These are phyloP conservation scores for Morphnarchus princeps DNA, from an alignment of 2,113 vertebrate species.

Conservation along the genomic window DNA sequence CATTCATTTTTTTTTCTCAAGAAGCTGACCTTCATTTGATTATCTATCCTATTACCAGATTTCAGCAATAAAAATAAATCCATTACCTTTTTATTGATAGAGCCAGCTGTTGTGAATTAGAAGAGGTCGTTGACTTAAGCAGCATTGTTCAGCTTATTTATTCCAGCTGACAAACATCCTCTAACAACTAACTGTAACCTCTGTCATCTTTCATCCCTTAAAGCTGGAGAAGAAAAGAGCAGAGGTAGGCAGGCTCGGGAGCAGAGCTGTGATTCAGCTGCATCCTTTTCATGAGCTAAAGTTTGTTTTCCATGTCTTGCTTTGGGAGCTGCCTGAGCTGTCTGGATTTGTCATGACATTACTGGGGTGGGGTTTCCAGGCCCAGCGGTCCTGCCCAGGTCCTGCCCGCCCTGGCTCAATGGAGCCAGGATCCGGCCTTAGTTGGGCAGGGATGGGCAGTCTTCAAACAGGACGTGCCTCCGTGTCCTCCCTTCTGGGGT, in stretches of 20 bases:
- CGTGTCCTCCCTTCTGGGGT: conserved; percentile 44
- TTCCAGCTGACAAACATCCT: background rate
- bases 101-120: background rate
- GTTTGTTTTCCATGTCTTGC: conserved; percentile 22
- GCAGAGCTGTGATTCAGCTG: background rate
- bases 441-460: conserved; percentile 54
- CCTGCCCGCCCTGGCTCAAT: conserved; percentile 16
- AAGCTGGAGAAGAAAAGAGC: background rate
- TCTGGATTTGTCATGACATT: conserved; percentile 52
- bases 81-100: background rate
- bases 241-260: background rate
- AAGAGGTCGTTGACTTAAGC: background rate
- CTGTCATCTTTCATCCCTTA: background rate
- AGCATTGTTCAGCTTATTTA: background rate
- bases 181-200: background rate
- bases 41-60: background rate
- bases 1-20: background rate
- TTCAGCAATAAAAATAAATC: background rate
- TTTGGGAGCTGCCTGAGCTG: conserved; percentile 29
- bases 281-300: background rate
- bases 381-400: background rate
- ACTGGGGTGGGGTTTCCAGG: conserved; percentile 50
- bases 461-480: conserved; percentile 70
- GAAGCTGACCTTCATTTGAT: background rate
- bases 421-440: conserved; percentile 8